A percentile compares a stretch with the other conserved stretches of the same genome.
Evolutionary conservation across 2,888 invertebrate genomes (phyloP).

Genomic region (Drosophila koepferae): DNA sequence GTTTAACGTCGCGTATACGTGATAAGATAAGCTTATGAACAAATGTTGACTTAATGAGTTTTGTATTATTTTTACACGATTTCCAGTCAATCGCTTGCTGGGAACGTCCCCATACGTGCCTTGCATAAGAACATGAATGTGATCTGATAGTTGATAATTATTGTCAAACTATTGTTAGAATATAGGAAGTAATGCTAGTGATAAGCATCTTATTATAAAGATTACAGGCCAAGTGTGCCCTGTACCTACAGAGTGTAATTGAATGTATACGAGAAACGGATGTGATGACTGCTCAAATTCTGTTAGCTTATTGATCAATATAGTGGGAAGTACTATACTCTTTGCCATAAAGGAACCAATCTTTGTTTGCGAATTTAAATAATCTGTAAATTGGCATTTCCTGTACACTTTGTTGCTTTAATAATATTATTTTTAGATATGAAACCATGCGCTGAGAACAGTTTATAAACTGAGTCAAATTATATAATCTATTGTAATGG

Average conservation of each 20-base stretch:
- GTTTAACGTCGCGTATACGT: conserved; percentile 29
- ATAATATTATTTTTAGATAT: not conserved
- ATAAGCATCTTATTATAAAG: conserved; percentile 30
- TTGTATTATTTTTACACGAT: conserved; percentile 28
- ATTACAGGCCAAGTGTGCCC: not conserved
- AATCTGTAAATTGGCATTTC: conserved; percentile 30
- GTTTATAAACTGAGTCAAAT: not conserved
- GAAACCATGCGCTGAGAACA: conserved; percentile 1
- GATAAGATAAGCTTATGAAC: conserved; percentile 57
- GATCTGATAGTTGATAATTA: not conserved
- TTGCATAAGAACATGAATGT: conserved; percentile 23
- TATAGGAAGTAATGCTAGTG: conserved; percentile 10
- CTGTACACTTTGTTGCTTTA: conserved; percentile 7
- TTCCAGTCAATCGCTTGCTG: conserved; percentile 2
- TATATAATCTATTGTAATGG: not conserved
- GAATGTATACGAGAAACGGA: conserved; percentile 2
- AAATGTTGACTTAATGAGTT: conserved; percentile 35
- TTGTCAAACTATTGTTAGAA: not conserved
- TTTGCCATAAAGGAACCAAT: not conserved
- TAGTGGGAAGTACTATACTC: not conserved
- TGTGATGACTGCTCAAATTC: not conserved
- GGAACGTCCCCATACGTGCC: conserved; percentile 11
- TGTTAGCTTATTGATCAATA: not conserved
- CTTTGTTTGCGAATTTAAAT: not conserved
- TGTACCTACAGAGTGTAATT: not conserved